These are phyloP conservation scores for Neopipo cinnamomea DNA, from an alignment of 2,113 vertebrate genomes.

Conservation along the genomic window DNA sequence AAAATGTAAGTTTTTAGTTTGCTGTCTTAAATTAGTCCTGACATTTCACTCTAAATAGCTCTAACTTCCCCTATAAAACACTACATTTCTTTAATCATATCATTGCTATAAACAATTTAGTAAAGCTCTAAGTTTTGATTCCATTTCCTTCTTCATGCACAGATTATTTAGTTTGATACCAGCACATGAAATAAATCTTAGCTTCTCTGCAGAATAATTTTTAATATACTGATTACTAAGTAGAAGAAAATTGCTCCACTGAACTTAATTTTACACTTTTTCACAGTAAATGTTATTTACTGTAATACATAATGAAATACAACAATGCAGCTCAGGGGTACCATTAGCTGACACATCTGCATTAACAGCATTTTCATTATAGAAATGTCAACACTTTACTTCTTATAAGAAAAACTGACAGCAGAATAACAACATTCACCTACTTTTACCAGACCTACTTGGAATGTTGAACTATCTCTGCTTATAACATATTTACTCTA, in stretches of 20 bases:
- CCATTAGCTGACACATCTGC: conserved; percentile 33
- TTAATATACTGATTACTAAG: background rate
- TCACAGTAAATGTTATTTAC: conserved; percentile 54
- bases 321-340: background rate
- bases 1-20: background rate
- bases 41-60: background rate
- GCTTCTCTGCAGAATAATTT: background rate
- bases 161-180: background rate
- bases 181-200: background rate
- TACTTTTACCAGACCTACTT: background rate
- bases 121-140: background rate
- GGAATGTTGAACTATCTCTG: background rate
- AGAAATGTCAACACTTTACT: conserved; percentile 11
- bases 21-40: background rate
- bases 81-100: background rate
- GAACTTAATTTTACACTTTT: conserved; percentile 46
- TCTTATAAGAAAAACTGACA: conserved; percentile 2
- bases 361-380: conserved; percentile 36
- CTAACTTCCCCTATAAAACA: background rate
- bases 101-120: background rate
- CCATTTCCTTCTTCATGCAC: background rate
- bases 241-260: conserved; percentile 20
- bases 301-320: conserved; percentile 40
- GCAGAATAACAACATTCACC: background rate
- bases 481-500: background rate